These are phyloP conservation scores for Thalassophryne amazonica DNA, from an alignment of 2,797 vertebrate genomes.

Conservation along the genomic window DNA sequence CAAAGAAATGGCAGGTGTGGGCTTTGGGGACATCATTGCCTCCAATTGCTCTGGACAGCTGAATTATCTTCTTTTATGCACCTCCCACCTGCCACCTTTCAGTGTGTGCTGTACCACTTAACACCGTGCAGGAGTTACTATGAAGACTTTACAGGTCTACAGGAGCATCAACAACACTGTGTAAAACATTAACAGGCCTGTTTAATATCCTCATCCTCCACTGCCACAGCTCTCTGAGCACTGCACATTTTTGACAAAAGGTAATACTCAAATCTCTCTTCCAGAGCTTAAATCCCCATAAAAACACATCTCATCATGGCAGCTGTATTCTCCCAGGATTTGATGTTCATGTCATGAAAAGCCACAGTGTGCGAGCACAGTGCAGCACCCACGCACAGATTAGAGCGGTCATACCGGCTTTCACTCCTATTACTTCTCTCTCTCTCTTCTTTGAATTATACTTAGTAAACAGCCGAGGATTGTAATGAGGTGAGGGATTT, in stretches of 20 bases:
- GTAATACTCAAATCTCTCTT: conserved; percentile 66
- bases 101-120: conserved; percentile 35
- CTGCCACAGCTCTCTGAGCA: conserved; percentile 34
- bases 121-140: conserved; percentile 34
- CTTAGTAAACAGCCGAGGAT: conserved; percentile 62
- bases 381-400: conserved; percentile 66
- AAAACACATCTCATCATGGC: conserved; percentile 65
- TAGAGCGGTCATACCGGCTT: conserved; percentile 60
- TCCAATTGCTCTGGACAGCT: conserved; percentile 20
- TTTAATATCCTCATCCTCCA: conserved; percentile 55
- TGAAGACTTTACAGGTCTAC: conserved; percentile 55
- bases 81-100: conserved; percentile 48
- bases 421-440: conserved; percentile 36
- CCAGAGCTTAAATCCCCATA: conserved; percentile 67
- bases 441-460: conserved; percentile 38
- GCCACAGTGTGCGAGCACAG: conserved; percentile 44
- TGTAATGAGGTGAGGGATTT: conserved; percentile 30
- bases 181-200: conserved; percentile 70
- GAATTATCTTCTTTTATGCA: conserved; percentile 36
- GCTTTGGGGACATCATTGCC: conserved; percentile 1
- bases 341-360: conserved; percentile 69
- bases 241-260: conserved; percentile 64
- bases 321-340: conserved; percentile 67
- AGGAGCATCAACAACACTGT: conserved; percentile 54
- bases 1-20: conserved; percentile 28